These are phyloP conservation scores for Paedocypris micromegethes DNA, from an alignment of 2,797 vertebrate species.

Conservation along the genomic window DNA sequence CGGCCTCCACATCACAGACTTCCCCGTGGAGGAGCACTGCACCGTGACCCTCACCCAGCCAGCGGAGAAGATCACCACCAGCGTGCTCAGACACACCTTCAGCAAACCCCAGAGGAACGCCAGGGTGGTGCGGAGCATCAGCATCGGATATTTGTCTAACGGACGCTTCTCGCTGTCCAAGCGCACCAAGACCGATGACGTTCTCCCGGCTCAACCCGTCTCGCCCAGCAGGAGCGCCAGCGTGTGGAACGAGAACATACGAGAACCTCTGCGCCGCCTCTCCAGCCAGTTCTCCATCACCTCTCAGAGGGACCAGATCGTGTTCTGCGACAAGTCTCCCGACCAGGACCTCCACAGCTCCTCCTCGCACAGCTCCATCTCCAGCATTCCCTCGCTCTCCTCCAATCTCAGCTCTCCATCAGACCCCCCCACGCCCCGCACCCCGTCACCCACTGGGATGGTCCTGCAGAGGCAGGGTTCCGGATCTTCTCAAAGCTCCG, in stretches of 20 bases:
- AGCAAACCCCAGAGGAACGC: constrained; percentile 67
- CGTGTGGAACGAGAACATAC: constrained; percentile 40
- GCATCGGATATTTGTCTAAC: constrained; percentile 64
- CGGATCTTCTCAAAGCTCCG: constrained; percentile 60
- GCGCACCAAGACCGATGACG: constrained; percentile 52
- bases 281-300: constrained; percentile 46
- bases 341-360: not conserved
- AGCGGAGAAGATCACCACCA: constrained; percentile 53
- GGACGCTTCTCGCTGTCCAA: constrained; percentile 65
- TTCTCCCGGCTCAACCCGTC: not conserved
- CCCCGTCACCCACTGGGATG: constrained; percentile 57
- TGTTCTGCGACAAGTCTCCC: constrained; percentile 43
- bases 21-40: constrained; percentile 72
- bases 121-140: constrained; percentile 63
- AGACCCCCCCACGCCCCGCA: constrained; percentile 64
- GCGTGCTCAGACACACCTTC: constrained; percentile 61
- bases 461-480: constrained; percentile 44
- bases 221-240: constrained; percentile 39
- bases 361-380: constrained; percentile 36
- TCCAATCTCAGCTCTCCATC: constrained; percentile 53
- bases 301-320: constrained; percentile 59
- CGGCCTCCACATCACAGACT: constrained; percentile 73
- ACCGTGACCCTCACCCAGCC: constrained; percentile 61
- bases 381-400: constrained; percentile 36
- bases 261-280: constrained; percentile 35